A percentile compares a stretch with the other conserved stretches of the same genome.
Evolutionary conservation across 2,888 invertebrate genomes (phyloP).

Genomic region (Neoaliturus tenellus): DNA sequence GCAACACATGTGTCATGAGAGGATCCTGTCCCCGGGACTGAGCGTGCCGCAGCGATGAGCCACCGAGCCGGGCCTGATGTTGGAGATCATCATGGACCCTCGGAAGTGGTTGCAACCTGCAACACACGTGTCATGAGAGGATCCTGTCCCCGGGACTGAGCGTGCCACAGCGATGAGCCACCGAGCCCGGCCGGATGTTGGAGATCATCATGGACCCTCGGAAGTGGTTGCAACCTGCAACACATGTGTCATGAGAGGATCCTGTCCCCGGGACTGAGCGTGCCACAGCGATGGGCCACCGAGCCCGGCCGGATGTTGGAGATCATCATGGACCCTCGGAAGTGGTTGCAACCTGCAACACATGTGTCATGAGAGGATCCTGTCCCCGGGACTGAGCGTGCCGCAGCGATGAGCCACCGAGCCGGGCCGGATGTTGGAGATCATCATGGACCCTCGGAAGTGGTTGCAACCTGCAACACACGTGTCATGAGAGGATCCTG

Average conservation of each 20-base stretch:
- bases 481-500: conserved; percentile 88
- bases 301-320: conserved; percentile 94
- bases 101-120: conserved; percentile 54
- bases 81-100: conserved; percentile 79
- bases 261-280: conserved; percentile 90
- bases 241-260: conserved; percentile 83
- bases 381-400: conserved; percentile 90
- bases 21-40: conserved; percentile 88
- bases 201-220: conserved; percentile 77
- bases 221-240: conserved; percentile 46
- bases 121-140: conserved; percentile 78
- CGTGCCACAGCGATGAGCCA: conserved; percentile 93
- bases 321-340: conserved; percentile 73
- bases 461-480: conserved; percentile 42
- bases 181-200: conserved; percentile 92
- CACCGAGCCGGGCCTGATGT: conserved; percentile 92
- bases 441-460: conserved; percentile 70
- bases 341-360: conserved; percentile 42
- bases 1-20: conserved; percentile 78
- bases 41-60: conserved; percentile 94
- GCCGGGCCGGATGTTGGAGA: conserved; percentile 92
- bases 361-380: conserved; percentile 86
- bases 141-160: conserved; percentile 91
- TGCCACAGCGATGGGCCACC: conserved; percentile 92
- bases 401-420: conserved; percentile 94